Evolutionary conservation across 1,140 invertebrate species (phyloP).

Genomic region (Apis cerana): DNA sequence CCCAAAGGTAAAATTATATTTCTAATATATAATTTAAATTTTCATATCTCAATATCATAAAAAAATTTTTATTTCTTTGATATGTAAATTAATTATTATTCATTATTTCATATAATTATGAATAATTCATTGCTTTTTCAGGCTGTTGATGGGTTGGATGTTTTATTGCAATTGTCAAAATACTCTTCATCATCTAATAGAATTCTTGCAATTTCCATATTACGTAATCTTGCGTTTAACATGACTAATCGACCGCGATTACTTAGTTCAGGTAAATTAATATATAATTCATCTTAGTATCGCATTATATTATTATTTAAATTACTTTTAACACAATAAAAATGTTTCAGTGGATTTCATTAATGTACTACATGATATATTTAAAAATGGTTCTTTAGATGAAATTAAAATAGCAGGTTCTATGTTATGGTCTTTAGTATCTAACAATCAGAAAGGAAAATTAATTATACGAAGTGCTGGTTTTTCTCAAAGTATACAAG

Average conservation of each 20-base stretch:
- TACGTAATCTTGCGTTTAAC: conserved; percentile 75
- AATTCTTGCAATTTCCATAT: conserved; percentile 73
- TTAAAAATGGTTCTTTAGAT: conserved; percentile 66
- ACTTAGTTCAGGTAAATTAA: conserved; percentile 70
- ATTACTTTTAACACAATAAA: neutral
- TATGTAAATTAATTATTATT: neutral
- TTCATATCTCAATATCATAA: neutral
- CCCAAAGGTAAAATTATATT: conserved; percentile 70
- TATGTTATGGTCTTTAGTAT: conserved; percentile 74
- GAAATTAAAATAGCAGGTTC: conserved; percentile 73
- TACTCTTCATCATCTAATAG: conserved; percentile 63
- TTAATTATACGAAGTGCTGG: conserved; percentile 72
- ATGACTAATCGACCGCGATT: conserved; percentile 71
- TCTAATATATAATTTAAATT: neutral
- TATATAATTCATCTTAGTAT: neutral
- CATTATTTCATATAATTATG: neutral
- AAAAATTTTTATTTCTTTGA: neutral
- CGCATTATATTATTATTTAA: neutral
- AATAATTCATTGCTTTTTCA: conserved; percentile 45
- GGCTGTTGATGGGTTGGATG: conserved; percentile 73
- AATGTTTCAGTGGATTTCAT: conserved; percentile 73
- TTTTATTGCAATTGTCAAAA: conserved; percentile 71
- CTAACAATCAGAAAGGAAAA: conserved; percentile 78
- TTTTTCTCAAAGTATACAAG: conserved; percentile 71
- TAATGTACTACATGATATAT: conserved; percentile 68